Evolutionary conservation across 2,113 vertebrate species (phyloP), one percentile per base, ranked within the genome.

Genomic region (Nothocercus nigrocapillus): DNA sequence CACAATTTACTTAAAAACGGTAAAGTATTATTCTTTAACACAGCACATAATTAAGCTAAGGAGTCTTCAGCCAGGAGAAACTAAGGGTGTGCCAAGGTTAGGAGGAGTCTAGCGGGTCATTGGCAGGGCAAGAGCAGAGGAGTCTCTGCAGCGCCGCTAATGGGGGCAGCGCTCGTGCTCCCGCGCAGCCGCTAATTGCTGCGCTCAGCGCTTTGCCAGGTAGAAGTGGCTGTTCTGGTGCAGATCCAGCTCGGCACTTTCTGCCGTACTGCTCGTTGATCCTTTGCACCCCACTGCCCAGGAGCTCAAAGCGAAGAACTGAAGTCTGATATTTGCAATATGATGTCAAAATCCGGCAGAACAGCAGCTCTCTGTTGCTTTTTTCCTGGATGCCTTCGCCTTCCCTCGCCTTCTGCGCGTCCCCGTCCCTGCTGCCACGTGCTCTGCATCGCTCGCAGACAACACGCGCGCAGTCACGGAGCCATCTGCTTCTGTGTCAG

Each of bases 281-380:
- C 40, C 2, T 0, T 30, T 0, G 0, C 20, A 27, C 61, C 7
- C 1, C 27, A 5, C 81, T 42, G 51, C 42, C 56, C 28, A 7
- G 34, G 11, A 54, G 36, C 21, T 72, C 24, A 72, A 18, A 9
- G 17, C 15, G 49, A 70, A 44, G 68, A 66, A 34, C 21, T 74
- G 7, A 36, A 81, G 32, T 42, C 24, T 24, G 49, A 6, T 34
- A 19, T 44, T 77, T 3, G 6, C 3, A 1, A 49, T 63, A 9
- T 34, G 10, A 12, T 77, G 56, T n/a, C 2, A 4, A 90, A 86
- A 76, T 53, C 1, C 2, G 64, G n/a, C 36, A 74, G 54, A 90
- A 34, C 16, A 53, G 4, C 42, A 68, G 24, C 22, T 47, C 76
- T 67, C 28, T 25, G 1, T 34, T 38, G 28, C 14, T 40, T 91